Base-by-base conservation (phyloP, 2,113 vertebrate genomes). In the Nothocercus nigrocapillus region DNA sequence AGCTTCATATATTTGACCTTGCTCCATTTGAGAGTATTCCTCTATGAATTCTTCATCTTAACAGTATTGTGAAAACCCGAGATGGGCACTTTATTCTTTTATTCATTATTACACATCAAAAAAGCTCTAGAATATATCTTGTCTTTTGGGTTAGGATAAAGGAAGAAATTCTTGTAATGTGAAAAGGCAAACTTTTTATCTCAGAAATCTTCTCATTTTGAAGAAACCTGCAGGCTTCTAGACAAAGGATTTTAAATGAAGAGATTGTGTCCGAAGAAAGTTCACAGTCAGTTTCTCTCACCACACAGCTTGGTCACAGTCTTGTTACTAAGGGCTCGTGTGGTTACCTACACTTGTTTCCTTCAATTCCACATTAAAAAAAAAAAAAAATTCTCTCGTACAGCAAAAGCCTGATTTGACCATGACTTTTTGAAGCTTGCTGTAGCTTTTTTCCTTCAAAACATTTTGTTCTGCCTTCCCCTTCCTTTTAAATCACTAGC, bases 221-320 rank as follows among this genome's bases (percentile, higher is more conserved):
- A 74, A 47, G 45, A 88, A 88, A 90, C 77, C 68, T 42, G 75
- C 64, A 86, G 73, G 61, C 21, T 90, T 97, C 80, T 88, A 88
- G 56, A 93, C 66, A 94, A 90, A 94, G 36, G 38, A 80, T 93
- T 96, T 93, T 93, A 90, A 94, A 87, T 72, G 3, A 91, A 76
- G 58, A 73, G 32, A 88, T 45, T 78, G 36, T 70, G 51, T 82
- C 69, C 53, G 25, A 90, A 90, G 76, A 70, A 90, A 88, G 40
- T 86, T 93, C 90, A 86, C 45, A 93, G 76, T 0, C 32, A 56
- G 54, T 67, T 90, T 96, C 95, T 94, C 73, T 54, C 56, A 54
- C 13, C 17, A 80, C 88, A 75, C 49, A 90, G 75, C 82, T 88
- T 93, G 85, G 51, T 88, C 54, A 78, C 45, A 32, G 15, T 70